Evolutionary conservation across 2,797 vertebrate species (phyloP).

Genomic region (Garrulus glandarius): DNA sequence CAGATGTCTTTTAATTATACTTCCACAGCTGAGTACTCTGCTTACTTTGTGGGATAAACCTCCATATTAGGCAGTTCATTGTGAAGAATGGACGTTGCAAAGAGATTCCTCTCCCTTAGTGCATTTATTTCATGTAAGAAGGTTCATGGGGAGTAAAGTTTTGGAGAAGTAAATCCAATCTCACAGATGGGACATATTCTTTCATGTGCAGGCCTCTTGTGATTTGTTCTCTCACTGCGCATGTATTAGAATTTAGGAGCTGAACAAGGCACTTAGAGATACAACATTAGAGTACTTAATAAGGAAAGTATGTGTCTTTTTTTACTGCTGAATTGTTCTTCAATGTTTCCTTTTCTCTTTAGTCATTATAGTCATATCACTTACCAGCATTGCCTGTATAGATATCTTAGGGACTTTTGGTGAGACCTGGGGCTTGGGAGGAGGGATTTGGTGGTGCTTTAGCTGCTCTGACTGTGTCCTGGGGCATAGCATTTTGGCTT

Average conservation of each 20-base stretch:
- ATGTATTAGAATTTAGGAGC: neutral
- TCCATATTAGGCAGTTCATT: neutral
- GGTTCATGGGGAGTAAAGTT: neutral
- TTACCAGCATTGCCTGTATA: neutral
- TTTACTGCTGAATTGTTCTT: neutral
- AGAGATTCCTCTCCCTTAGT: neutral
- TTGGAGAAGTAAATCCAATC: neutral
- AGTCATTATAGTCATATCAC: neutral
- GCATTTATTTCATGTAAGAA: neutral
- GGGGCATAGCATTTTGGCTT: neutral
- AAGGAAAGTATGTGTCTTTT: neutral
- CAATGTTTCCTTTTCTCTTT: neutral
- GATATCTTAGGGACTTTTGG: neutral
- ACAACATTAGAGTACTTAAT: neutral
- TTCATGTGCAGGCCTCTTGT: neutral
- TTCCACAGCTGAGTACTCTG: neutral
- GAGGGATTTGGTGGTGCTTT: neutral
- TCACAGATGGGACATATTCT: neutral
- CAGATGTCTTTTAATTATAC: neutral
- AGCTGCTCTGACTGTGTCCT: neutral
- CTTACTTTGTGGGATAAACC: neutral
- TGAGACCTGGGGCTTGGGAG: neutral
- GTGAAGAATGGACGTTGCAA: neutral
- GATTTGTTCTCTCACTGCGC: neutral
- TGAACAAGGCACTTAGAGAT: neutral